Evolutionary conservation across 2,797 vertebrate species (phyloP).

Genomic region (Poliocrania exsul): DNA sequence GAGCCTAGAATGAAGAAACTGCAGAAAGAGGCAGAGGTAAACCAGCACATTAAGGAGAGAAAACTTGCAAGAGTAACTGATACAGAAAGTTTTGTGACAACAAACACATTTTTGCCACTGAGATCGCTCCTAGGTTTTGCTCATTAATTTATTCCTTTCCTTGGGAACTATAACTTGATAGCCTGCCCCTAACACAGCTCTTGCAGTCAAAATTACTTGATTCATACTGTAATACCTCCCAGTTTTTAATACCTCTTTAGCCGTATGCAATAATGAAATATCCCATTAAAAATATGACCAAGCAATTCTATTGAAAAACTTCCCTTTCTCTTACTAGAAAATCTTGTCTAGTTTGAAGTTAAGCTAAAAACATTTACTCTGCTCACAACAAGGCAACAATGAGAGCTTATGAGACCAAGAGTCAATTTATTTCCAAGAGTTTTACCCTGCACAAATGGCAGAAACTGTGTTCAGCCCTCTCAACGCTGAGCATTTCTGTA

Average conservation of each 20-base stretch:
- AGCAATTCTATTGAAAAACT: neutral
- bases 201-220: neutral
- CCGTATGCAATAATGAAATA: neutral
- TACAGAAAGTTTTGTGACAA: neutral
- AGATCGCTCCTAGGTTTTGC: neutral
- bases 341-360: neutral
- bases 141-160: neutral
- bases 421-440: neutral
- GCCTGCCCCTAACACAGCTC: neutral
- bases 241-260: conserved; percentile 4
- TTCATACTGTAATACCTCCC: neutral
- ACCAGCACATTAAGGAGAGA: neutral
- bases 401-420: neutral
- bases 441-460: neutral
- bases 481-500: neutral
- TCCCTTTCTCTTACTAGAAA: neutral
- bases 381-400: neutral
- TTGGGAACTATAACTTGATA: neutral
- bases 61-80: neutral
- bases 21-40: neutral
- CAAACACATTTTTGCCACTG: neutral
- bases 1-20: neutral
- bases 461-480: neutral
- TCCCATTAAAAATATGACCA: neutral
- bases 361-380: neutral